Evolutionary conservation across 2,888 invertebrate genomes (phyloP).

Genomic region (Luperina testacea): DNA sequence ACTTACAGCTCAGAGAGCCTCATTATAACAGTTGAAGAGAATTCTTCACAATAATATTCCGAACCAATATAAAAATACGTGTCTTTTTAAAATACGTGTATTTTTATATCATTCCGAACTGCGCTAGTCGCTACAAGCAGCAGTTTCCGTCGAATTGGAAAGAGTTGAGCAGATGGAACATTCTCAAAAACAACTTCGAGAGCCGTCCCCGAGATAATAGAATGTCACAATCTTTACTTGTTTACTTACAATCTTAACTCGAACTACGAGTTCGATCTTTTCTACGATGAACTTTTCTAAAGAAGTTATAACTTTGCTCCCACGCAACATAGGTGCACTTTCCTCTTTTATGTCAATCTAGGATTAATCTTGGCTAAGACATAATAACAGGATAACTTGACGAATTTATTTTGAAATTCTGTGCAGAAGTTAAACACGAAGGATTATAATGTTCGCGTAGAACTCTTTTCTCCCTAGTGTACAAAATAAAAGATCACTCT

Average conservation of each 20-base stretch:
- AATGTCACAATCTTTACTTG: conserved; percentile 63
- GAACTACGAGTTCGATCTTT: conserved; percentile 45
- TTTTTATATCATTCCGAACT: conserved; percentile 43
- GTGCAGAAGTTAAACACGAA: background rate
- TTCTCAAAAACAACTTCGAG: conserved; percentile 56
- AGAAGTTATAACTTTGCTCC: conserved; percentile 25
- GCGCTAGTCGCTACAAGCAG: conserved; percentile 23
- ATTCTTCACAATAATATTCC: conserved; percentile 19
- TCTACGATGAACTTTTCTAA: conserved; percentile 34
- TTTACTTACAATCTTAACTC: too few relatives aligned
- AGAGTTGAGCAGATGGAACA: conserved; percentile 49
- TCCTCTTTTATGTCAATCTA: conserved; percentile 15
- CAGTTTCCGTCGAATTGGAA: conserved; percentile 53
- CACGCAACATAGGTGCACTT: background rate
- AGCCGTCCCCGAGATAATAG: conserved; percentile 59
- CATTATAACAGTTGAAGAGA: conserved; percentile 42
- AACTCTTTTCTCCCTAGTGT: background rate
- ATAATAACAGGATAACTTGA: background rate
- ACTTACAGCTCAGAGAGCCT: conserved; percentile 13
- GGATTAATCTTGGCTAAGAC: conserved; percentile 8
- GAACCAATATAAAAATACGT: conserved; percentile 14
- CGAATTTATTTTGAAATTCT: background rate
- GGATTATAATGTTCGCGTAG: too few relatives aligned
- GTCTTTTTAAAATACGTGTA: conserved; percentile 39
- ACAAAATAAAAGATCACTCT: background rate